Conservation (phyloP, 2,113 vertebrate genomes). For the Osmerus mordax region DNA sequence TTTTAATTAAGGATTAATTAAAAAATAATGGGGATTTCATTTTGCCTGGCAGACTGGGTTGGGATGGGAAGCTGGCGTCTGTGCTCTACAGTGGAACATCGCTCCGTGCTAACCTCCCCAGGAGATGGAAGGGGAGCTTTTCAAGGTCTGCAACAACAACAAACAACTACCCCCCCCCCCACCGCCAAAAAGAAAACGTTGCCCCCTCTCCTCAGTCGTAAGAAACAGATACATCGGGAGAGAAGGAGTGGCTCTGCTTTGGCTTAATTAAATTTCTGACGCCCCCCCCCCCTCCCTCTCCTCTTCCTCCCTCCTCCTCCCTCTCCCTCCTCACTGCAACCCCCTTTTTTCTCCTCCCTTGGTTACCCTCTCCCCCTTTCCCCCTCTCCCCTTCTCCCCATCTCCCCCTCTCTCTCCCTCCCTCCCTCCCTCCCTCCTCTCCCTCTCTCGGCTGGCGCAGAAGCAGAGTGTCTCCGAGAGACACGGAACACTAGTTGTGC, state of each 20-base stretch:
- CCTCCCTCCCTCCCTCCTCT: conserved; percentile 27
- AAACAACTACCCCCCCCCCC: too few relatives aligned
- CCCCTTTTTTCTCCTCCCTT: too few relatives aligned
- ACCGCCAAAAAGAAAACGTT: conserved; percentile 46
- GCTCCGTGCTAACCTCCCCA: conserved; percentile 29
- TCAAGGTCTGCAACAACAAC: conserved; percentile 45
- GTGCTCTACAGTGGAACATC: conserved; percentile 64
- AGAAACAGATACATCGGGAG: too few relatives aligned
- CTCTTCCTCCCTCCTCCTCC: too few relatives aligned
- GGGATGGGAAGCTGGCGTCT: conserved; percentile 72
- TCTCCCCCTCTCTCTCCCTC: neutral
- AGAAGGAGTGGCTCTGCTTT: too few relatives aligned
- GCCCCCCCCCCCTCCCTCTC: too few relatives aligned
- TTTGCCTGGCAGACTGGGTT: conserved; percentile 91
- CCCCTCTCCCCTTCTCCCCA: conserved; percentile 29
- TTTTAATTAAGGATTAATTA: conserved; percentile 99
- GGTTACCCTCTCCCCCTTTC: conserved; percentile 64
- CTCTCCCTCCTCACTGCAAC: too few relatives aligned
- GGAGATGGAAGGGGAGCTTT: conserved; percentile 42
- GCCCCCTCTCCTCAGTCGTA: conserved; percentile 11
- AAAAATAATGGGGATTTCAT: conserved; percentile 98
- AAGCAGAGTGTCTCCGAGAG: conserved; percentile 88
- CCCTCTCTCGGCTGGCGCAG: conserved; percentile 80
- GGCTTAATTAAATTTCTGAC: too few relatives aligned
- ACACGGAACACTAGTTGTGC: conserved; percentile 96